phyloP scores from a whole-genome alignment of 2,888 invertebrate species.

The Drosophila merina region DNA sequence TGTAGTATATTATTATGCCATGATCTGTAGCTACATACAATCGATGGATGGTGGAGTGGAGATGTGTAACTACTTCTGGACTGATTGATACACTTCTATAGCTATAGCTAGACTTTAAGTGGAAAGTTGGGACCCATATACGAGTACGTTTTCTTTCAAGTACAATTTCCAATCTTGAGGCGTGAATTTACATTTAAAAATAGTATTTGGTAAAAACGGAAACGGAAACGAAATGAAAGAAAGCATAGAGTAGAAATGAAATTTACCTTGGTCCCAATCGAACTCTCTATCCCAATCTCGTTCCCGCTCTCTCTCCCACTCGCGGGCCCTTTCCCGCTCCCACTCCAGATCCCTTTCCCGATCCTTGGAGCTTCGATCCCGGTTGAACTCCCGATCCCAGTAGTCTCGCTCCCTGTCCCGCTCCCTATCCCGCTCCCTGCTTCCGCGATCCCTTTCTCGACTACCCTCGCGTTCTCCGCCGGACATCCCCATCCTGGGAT shows the following conservation, averaged over 20 bases:
- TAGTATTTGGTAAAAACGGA: slow-evolving; percentile 27
- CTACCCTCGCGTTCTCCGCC: slow-evolving; percentile 63
- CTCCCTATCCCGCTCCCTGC: slow-evolving; percentile 81
- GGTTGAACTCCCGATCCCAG: slow-evolving; percentile 80
- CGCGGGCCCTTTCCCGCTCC: slow-evolving; percentile 82
- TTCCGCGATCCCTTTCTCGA: slow-evolving; percentile 56
- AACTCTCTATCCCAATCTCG: slow-evolving; percentile 84
- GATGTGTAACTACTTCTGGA: slow-evolving; percentile 7
- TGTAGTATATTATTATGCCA: slow-evolving; percentile 4
- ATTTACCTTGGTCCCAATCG: slow-evolving; percentile 84
- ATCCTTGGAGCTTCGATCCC: slow-evolving; percentile 75
- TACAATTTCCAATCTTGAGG: slow-evolving; percentile 9
- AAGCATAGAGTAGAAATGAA: slow-evolving; percentile 37
- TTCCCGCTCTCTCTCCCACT: slow-evolving; percentile 84
- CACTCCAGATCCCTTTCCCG: slow-evolving; percentile 81
- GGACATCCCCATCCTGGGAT: slow-evolving; percentile 85
- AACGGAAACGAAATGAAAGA: slow-evolving; percentile 34
- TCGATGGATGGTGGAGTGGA: slow-evolving; percentile 21
- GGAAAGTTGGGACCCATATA: neutral
- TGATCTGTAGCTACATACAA: slow-evolving; percentile 25
- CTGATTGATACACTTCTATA: slow-evolving; percentile 12
- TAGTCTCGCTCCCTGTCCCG: slow-evolving; percentile 76
- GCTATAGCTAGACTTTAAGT: slow-evolving; percentile 12
- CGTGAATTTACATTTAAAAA: slow-evolving; percentile 12
- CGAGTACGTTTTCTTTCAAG: neutral